phyloP scores from a whole-genome alignment of 2,888 invertebrate species.

The Patella ulyssiponensis region DNA sequence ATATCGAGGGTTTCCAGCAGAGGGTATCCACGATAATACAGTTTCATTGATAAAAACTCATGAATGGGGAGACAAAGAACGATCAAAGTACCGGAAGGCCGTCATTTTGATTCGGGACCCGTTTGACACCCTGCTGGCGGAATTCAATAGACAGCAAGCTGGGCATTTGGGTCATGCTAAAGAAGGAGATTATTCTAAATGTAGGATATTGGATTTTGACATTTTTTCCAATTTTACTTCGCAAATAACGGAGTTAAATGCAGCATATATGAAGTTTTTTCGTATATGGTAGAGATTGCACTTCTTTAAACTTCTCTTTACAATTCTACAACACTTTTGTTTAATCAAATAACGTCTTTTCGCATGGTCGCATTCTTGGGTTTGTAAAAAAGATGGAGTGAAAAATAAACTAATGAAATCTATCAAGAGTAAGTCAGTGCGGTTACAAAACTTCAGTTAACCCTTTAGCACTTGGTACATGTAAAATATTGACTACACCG shows the following conservation, averaged over 20 bases:
- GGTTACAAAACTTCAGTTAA: too few species aligned
- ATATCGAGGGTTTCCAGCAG: slow-evolving; percentile 43
- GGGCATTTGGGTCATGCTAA: slow-evolving; percentile 43
- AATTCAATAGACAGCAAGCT: slow-evolving; percentile 42
- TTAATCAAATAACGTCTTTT: too few species aligned
- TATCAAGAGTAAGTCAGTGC: too few species aligned
- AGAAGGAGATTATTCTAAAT: slow-evolving; percentile 29
- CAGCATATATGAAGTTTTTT: too few species aligned
- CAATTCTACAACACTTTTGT: not conserved
- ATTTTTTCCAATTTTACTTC: not conserved
- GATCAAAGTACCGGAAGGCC: slow-evolving; percentile 34
- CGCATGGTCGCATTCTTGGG: too few species aligned
- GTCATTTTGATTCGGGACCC: slow-evolving; percentile 47
- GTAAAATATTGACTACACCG: too few species aligned
- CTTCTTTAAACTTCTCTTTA: not conserved
- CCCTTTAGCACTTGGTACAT: too few species aligned
- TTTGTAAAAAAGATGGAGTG: too few species aligned
- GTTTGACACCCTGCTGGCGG: slow-evolving; percentile 43
- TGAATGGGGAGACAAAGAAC: slow-evolving; percentile 29
- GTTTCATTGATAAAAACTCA: slow-evolving; percentile 47
- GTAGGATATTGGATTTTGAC: slow-evolving; percentile 21
- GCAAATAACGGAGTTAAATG: too few species aligned
- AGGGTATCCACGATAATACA: slow-evolving; percentile 37
- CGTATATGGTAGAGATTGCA: not conserved
- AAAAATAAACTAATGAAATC: too few species aligned